These are phyloP conservation scores for Corythornis cristatus DNA, from an alignment of 2,113 vertebrate genomes.

Conservation along the genomic window DNA sequence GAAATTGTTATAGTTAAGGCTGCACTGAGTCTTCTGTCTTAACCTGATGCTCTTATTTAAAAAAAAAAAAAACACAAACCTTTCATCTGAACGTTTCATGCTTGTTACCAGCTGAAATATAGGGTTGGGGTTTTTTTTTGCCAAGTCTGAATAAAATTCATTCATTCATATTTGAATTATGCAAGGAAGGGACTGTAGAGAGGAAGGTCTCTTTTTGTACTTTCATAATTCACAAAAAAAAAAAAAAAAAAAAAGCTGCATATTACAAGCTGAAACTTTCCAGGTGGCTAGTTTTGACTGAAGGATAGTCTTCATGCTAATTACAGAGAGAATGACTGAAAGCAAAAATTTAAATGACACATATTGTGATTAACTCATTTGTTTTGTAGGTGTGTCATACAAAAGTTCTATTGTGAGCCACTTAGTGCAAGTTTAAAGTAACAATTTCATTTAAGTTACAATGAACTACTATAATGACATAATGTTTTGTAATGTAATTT, in stretches of 20 bases:
- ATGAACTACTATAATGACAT: slow-evolving; percentile 47
- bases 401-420: slow-evolving; percentile 53
- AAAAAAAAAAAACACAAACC: neutral
- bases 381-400: slow-evolving; percentile 61
- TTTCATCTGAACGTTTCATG: slow-evolving; percentile 52
- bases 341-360: slow-evolving; percentile 52
- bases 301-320: slow-evolving; percentile 58
- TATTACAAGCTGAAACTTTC: slow-evolving; percentile 69
- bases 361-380: slow-evolving; percentile 69
- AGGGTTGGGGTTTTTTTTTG: neutral
- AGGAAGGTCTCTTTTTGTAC: slow-evolving; percentile 47
- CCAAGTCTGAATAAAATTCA: slow-evolving; percentile 54
- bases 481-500: slow-evolving; percentile 50
- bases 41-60: slow-evolving; percentile 24
- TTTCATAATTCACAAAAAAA: slow-evolving; percentile 38
- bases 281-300: slow-evolving; percentile 71
- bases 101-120: slow-evolving; percentile 51
- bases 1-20: slow-evolving; percentile 30
- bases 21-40: slow-evolving; percentile 12
- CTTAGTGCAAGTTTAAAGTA: slow-evolving; percentile 60
- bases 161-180: slow-evolving; percentile 51
- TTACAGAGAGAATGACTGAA: slow-evolving; percentile 57
- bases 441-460: slow-evolving; percentile 49
- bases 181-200: slow-evolving; percentile 26
- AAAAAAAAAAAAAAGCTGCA: neutral